Evolutionary conservation across 1,140 invertebrate genomes (phyloP).

Genomic region (Diuraphis noxia): DNA sequence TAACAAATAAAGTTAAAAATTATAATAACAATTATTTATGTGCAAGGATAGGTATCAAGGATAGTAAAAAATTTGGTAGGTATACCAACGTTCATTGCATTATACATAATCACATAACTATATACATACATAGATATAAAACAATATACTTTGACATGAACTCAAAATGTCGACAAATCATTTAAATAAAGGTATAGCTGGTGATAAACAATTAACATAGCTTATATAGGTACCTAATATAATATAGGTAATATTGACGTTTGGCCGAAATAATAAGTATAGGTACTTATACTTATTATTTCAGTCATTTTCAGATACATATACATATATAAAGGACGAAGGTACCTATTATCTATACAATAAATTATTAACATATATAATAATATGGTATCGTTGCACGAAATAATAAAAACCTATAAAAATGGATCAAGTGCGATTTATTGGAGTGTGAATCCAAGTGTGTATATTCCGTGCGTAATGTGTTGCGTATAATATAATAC

Average conservation of each 20-base stretch:
- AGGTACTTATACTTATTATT: too few relatives aligned
- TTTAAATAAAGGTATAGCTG: too few relatives aligned
- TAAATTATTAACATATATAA: background rate
- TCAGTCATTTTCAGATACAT: too few relatives aligned
- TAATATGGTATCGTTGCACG: background rate
- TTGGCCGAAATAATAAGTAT: too few relatives aligned
- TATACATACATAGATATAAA: background rate
- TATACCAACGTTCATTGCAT: background rate
- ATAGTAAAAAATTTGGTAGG: background rate
- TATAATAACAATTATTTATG: background rate
- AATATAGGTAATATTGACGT: too few relatives aligned
- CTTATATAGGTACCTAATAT: too few relatives aligned
- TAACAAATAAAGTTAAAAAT: background rate
- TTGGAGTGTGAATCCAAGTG: background rate
- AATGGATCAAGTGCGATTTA: background rate
- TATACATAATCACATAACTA: background rate
- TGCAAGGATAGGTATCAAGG: too few relatives aligned
- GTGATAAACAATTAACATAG: too few relatives aligned
- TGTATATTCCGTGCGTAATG: background rate
- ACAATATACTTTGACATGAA: background rate
- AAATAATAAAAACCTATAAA: background rate
- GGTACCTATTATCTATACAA: too few relatives aligned
- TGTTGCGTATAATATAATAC: background rate
- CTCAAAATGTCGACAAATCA: background rate
- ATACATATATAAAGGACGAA: too few relatives aligned